A percentile compares a stretch with the other conserved stretches of the same genome.
These are phyloP conservation scores for Dasysyrphus tricinctus DNA, from an alignment of 2,888 invertebrate species.

Conservation along the genomic window DNA sequence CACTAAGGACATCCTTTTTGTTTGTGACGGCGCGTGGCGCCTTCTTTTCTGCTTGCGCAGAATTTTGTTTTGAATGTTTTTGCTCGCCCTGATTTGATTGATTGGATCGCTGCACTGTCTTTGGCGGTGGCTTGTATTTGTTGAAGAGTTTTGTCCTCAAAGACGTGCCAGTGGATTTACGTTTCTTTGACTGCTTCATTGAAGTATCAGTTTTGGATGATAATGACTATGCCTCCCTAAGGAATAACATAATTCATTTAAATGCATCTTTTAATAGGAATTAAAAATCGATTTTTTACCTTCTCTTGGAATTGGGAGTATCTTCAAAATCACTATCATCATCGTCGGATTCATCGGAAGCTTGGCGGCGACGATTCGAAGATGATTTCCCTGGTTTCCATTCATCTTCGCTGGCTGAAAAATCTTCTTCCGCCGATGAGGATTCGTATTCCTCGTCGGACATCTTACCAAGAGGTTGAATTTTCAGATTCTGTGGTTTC, in stretches of 20 bases:
- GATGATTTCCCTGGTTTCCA: conserved; percentile 79
- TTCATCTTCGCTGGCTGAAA: conserved; percentile 83
- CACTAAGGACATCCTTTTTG: conserved; percentile 45
- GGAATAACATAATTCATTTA: not conserved
- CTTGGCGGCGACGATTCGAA: conserved; percentile 55
- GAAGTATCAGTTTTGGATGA: conserved; percentile 30
- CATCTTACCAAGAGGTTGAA: too few species aligned
- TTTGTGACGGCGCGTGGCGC: not conserved
- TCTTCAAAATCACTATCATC: conserved; percentile 82
- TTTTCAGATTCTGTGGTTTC: too few species aligned
- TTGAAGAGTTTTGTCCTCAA: conserved; percentile 79
- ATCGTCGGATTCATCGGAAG: conserved; percentile 81
- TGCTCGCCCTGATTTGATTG: conserved; percentile 74
- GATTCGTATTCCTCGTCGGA: conserved; percentile 82
- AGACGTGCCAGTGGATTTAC: conserved; percentile 66
- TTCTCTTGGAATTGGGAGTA: conserved; percentile 33
- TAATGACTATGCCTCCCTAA: conserved; percentile 37
- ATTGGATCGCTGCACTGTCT: conserved; percentile 71
- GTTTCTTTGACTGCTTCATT: conserved; percentile 59
- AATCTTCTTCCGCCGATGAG: conserved; percentile 79
- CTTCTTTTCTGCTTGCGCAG: conserved; percentile 41
- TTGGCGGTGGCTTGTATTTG: conserved; percentile 81
- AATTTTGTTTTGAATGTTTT: conserved; percentile 71
- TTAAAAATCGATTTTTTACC: conserved; percentile 31
- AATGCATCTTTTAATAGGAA: not conserved